Evolutionary conservation across 2,888 invertebrate species (phyloP).

Genomic region (Biston stratarius): DNA sequence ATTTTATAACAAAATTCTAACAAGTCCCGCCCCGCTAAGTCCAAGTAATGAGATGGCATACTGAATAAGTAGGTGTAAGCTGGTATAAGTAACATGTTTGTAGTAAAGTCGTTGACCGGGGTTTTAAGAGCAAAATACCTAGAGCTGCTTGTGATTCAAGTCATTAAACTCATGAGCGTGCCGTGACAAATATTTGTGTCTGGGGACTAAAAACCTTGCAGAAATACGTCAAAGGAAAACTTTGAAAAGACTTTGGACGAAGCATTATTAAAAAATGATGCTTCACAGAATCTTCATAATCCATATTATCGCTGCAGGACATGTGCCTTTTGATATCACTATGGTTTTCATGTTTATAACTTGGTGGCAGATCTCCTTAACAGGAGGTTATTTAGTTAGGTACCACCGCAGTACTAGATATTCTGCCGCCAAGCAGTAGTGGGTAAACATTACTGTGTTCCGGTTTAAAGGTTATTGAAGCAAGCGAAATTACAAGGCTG

Average conservation of each 20-base stretch:
- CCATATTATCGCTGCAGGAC: too few relatives aligned
- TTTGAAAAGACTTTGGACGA: neutral
- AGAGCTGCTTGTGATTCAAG: slow-evolving; percentile 26
- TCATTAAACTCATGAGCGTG: slow-evolving; percentile 23
- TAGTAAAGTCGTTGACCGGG: slow-evolving; percentile 25
- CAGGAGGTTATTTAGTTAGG: too few relatives aligned
- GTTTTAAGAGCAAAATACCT: slow-evolving; percentile 20
- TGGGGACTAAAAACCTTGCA: slow-evolving; percentile 5
- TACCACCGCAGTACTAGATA: too few relatives aligned
- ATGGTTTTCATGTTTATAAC: too few relatives aligned
- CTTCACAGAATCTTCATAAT: too few relatives aligned
- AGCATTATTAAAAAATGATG: neutral
- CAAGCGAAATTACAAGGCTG: too few relatives aligned
- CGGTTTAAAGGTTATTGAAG: too few relatives aligned
- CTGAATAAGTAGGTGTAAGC: neutral
- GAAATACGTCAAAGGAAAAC: neutral
- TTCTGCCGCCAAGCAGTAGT: too few relatives aligned
- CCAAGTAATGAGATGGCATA: neutral
- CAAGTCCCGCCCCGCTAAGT: neutral
- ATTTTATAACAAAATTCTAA: too few relatives aligned
- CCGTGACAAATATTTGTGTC: slow-evolving; percentile 24
- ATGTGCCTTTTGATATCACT: too few relatives aligned
- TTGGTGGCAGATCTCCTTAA: too few relatives aligned
- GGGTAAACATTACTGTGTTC: too few relatives aligned
- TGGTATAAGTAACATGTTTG: neutral